These are phyloP conservation scores for Naso thynnoides DNA, from an alignment of 2,797 vertebrate species.

Conservation along the genomic window DNA sequence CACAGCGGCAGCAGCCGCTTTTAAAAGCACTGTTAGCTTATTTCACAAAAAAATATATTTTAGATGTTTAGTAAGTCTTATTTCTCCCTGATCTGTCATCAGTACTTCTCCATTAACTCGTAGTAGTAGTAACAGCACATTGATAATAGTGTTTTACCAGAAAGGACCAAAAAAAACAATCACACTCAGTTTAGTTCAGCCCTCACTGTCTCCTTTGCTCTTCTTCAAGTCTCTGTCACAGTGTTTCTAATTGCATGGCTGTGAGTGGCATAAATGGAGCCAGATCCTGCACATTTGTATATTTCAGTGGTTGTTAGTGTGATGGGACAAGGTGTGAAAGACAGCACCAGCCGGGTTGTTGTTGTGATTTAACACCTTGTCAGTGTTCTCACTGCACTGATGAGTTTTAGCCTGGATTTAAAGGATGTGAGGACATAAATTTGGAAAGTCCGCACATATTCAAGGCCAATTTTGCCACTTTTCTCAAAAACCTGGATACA, in stretches of 20 bases:
- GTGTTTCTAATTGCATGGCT: conserved; percentile 46
- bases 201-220: conserved; percentile 18
- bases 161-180: background rate
- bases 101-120: background rate
- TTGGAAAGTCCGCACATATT: conserved; percentile 35
- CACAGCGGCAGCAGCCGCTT: no score
- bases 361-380: conserved; percentile 73
- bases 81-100: background rate
- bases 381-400: conserved; percentile 53
- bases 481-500: conserved; percentile 36
- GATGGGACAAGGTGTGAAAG: conserved; percentile 70
- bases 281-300: conserved; percentile 59
- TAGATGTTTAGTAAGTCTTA: background rate
- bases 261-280: conserved; percentile 55
- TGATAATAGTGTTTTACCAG: background rate
- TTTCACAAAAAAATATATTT: background rate
- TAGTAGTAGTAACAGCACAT: background rate
- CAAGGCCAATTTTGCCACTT: conserved; percentile 4
- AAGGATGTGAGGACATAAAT: conserved; percentile 43
- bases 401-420: conserved; percentile 48
- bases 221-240: conserved; percentile 24
- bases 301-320: conserved; percentile 56
- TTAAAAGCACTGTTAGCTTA: no score
- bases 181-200: conserved; percentile 16
- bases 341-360: conserved; percentile 59